Evolutionary conservation across 2,888 invertebrate genomes (phyloP), one percentile per base, ranked within the genome.

Genomic region (Pheosia gnoma): DNA sequence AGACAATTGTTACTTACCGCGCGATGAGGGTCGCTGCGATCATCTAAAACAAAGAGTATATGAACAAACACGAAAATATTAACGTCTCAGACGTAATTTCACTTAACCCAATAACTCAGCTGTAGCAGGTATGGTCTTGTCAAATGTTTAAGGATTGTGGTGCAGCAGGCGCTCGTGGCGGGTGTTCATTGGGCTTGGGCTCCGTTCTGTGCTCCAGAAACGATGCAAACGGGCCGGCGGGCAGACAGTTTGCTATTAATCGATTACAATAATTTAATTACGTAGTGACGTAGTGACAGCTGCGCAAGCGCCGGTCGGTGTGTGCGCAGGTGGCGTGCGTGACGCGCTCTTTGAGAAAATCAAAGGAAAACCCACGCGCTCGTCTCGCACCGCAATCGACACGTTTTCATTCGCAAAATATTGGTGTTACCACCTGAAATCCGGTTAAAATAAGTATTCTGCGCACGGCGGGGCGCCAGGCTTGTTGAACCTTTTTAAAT

Each of bases 211-310:
- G 83, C 74, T 84, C 86, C 82, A 85, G 82, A 87, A 82, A 82
- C 68, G 58, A 63, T 70, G 66, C 74, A 79, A 82, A 74, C 78
- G 76, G 84, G 81, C 79, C 80, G 78, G 75, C 83, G 75, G 75
- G 78, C 77, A 86, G 85, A 88, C 85, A 81, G 84, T 87, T 84
- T 84, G 80, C 85, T 86, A 88, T 88, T 89, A 88, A 87, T 90
- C 86, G 87, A 90, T 90, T 89, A 87, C 82, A 89, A 86, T 89
- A 88, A 88, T 86, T 86, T 80, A 84, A 86, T 84, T 85, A 87
- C 81, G 78, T 74, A 81, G 82, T 89, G 90, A 90, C 91, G 90
- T 86, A 85, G 84, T 73, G 85, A 81, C 91, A 91, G 89, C 89
- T 90, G 90, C 87, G 88, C 88, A 86, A 86, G 87, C 89, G 85